These are phyloP conservation scores for Rallus crepitans DNA, from an alignment of 2,797 vertebrate species.

Conservation along the genomic window DNA sequence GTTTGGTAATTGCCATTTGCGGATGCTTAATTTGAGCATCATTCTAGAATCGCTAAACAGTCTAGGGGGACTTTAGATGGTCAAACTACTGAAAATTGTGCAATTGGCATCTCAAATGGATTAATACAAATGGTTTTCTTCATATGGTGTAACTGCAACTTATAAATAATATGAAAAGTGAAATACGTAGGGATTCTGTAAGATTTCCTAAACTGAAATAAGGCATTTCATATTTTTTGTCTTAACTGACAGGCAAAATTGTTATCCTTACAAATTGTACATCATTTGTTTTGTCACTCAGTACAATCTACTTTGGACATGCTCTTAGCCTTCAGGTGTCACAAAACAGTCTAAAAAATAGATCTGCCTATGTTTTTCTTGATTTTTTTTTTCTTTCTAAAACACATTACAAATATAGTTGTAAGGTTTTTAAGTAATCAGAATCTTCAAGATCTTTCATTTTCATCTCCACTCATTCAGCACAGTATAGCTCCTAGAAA, in stretches of 20 bases:
- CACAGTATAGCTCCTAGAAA: background rate
- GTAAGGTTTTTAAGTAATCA: background rate
- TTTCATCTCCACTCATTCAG: background rate
- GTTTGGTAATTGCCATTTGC: background rate
- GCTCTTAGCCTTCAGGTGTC: background rate
- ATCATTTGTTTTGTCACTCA: background rate
- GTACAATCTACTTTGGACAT: accelerated
- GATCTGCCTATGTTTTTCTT: background rate
- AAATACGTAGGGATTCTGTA: background rate
- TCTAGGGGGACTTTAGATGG: background rate
- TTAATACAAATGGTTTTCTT: background rate
- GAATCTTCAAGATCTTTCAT: background rate
- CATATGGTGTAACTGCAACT: background rate
- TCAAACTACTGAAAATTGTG: background rate
- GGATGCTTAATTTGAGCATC: background rate
- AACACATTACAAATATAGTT: background rate
- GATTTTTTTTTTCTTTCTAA: background rate
- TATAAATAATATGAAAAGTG: background rate
- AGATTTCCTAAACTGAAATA: background rate
- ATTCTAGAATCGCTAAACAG: background rate
- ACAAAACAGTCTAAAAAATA: background rate
- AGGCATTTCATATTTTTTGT: background rate
- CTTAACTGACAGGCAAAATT: slow-evolving; percentile 34
- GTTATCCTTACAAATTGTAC: background rate
- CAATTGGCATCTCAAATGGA: background rate